phyloP scores from a whole-genome alignment of 2,797 vertebrate genomes.

The Scarus forsteni region DNA sequence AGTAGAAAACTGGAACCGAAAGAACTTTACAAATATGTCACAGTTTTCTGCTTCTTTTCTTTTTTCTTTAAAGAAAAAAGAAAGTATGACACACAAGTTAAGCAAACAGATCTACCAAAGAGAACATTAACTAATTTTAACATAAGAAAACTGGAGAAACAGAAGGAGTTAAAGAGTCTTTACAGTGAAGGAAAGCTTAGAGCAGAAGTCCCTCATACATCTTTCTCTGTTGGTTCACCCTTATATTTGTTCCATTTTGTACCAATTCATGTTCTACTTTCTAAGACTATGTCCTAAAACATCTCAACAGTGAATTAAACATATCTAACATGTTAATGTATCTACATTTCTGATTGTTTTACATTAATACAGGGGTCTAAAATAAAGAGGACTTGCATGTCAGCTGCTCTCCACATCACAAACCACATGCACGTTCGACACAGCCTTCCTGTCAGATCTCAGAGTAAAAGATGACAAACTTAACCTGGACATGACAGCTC shows the following conservation, averaged over 20 bases:
- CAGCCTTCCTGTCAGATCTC: slow-evolving; percentile 45
- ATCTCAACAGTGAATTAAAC: slow-evolving; percentile 22
- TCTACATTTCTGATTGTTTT: slow-evolving; percentile 51
- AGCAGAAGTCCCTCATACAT: slow-evolving; percentile 37
- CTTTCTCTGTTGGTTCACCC: slow-evolving; percentile 15
- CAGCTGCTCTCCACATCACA: slow-evolving; percentile 31
- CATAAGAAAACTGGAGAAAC: slow-evolving; percentile 21
- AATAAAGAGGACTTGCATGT: slow-evolving; percentile 20
- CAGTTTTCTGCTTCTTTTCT: slow-evolving; percentile 48
- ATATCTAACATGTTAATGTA: slow-evolving; percentile 42
- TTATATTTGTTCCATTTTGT: slow-evolving; percentile 1
- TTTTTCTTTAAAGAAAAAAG: slow-evolving; percentile 35
- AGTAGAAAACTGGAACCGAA: slow-evolving; percentile 66
- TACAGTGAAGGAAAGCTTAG: slow-evolving; percentile 35
- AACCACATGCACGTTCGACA: slow-evolving; percentile 5
- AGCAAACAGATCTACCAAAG: slow-evolving; percentile 24
- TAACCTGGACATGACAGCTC: slow-evolving; percentile 7
- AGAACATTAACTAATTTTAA: slow-evolving; percentile 36
- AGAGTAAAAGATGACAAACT: slow-evolving; percentile 48
- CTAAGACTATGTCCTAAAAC: slow-evolving; percentile 48
- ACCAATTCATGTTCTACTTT: slow-evolving; percentile 24
- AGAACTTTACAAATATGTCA: slow-evolving; percentile 46
- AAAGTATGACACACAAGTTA: slow-evolving; percentile 17
- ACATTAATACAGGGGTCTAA: slow-evolving; percentile 32
- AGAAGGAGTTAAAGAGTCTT: slow-evolving; percentile 18